These are phyloP conservation scores for Neodon shergylaensis DNA, from an alignment of 2,113 vertebrate genomes.

Conservation along the genomic window DNA sequence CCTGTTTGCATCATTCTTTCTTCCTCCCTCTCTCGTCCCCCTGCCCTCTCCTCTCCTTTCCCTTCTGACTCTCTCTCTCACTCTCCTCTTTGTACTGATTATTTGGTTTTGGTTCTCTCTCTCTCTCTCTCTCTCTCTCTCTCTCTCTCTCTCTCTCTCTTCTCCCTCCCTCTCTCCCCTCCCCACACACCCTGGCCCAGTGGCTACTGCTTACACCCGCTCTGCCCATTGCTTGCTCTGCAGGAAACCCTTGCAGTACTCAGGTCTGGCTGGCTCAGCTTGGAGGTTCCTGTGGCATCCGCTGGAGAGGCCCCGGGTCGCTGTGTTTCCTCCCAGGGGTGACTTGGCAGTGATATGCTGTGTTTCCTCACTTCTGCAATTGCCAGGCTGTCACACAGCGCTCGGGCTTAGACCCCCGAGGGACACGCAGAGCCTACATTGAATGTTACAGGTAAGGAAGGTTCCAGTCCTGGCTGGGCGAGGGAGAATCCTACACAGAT, in stretches of 20 bases:
- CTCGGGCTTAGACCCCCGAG: not conserved
- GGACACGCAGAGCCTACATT: not conserved
- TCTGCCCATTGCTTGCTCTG: not conserved
- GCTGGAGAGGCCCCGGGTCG: slow-evolving; percentile 15
- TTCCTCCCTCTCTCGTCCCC: not conserved
- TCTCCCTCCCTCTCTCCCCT: not conserved
- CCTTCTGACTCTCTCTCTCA: not conserved
- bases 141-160: not conserved
- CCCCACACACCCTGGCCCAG: not conserved
- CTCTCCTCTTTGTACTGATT: not conserved
- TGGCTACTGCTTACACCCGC: accelerated
- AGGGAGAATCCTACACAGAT: not conserved
- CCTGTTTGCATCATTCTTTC: not conserved
- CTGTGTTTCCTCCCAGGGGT: slow-evolving; percentile 67
- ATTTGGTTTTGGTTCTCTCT: not conserved
- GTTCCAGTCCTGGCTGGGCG: not conserved
- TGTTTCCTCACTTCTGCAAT: slow-evolving; percentile 79
- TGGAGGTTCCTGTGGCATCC: not conserved
- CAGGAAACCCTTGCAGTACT: not conserved
- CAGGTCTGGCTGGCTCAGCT: not conserved
- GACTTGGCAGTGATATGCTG: slow-evolving; percentile 58
- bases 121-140: not conserved
- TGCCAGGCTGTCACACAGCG: not conserved
- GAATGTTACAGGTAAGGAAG: slow-evolving; percentile 47
- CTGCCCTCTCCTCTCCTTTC: not conserved